Conservation (phyloP, 2,113 vertebrate genomes). For the Bothrops jararaca region DNA sequence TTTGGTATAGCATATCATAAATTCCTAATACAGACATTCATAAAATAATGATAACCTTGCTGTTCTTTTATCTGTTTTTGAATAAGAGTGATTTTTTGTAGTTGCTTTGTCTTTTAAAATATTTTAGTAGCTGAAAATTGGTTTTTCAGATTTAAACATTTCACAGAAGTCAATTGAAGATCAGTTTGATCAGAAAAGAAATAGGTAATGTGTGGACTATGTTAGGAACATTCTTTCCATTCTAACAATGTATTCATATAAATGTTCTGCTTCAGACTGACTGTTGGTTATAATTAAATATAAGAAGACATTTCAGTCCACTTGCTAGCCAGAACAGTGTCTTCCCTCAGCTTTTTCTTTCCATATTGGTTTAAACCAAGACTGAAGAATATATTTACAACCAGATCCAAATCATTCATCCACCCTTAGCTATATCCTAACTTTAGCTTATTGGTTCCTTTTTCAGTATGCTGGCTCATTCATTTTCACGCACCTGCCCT, state of each 20-base stretch:
- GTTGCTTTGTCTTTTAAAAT: constrained; percentile 20
- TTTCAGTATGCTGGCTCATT: background rate
- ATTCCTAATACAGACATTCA: background rate
- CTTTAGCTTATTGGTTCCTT: background rate
- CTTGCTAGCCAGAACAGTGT: background rate
- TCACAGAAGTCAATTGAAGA: background rate
- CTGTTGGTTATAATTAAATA: background rate
- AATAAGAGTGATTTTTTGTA: constrained; percentile 44
- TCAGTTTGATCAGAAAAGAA: constrained; percentile 28
- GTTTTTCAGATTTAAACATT: constrained; percentile 36
- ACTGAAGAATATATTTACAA: background rate
- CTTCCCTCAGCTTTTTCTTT: background rate
- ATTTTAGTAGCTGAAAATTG: constrained; percentile 34
- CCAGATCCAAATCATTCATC: background rate
- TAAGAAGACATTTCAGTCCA: background rate
- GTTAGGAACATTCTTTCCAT: background rate
- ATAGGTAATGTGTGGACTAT: background rate
- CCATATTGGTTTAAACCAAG: background rate
- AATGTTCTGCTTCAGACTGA: background rate
- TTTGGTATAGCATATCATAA: background rate
- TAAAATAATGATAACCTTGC: constrained; percentile 48
- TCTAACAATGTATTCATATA: background rate
- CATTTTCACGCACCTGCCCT: background rate
- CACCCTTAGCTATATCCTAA: background rate
- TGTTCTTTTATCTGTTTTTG: constrained; percentile 42